These are phyloP conservation scores for Dryas iulia DNA, from an alignment of 1,140 invertebrate species.

Conservation along the genomic window DNA sequence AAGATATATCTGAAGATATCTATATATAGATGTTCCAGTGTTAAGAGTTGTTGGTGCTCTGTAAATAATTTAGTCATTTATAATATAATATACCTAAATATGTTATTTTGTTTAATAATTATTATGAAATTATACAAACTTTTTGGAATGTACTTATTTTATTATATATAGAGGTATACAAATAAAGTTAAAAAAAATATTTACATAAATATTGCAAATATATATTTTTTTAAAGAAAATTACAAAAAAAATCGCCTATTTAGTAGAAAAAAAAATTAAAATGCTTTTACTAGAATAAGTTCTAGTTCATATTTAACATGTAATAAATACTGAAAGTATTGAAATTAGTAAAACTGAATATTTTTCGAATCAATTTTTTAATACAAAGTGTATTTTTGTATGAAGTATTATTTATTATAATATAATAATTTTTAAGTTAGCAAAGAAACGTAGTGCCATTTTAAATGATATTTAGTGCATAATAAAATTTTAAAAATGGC, in stretches of 20 bases:
- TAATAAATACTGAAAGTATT: not conserved
- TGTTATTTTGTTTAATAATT: not conserved
- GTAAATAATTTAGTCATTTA: not conserved
- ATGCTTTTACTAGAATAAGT: not conserved
- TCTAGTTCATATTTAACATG: not conserved
- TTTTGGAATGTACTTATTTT: not conserved
- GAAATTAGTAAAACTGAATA: not conserved
- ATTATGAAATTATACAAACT: not conserved
- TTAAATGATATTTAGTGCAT: no score
- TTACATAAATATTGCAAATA: not conserved
- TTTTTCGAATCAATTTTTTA: constrained; percentile 3
- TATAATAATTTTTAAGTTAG: not conserved
- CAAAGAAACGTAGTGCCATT: not conserved
- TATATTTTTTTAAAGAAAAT: not conserved
- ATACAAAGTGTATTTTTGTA: constrained; percentile 9
- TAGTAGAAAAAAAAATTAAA: no score
- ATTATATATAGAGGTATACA: not conserved
- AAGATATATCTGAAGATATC: not conserved
- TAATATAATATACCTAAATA: no score
- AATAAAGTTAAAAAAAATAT: not conserved
- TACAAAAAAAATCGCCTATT: no score
- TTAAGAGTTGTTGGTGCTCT: not conserved
- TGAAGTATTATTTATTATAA: constrained; percentile 8
- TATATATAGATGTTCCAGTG: not conserved
- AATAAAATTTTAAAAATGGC: not conserved